Percentiles rank a stretch among this genome's conserved stretches.
phyloP scores from a whole-genome alignment of 1,140 invertebrate species.

The Megalonaias nervosa region DNA sequence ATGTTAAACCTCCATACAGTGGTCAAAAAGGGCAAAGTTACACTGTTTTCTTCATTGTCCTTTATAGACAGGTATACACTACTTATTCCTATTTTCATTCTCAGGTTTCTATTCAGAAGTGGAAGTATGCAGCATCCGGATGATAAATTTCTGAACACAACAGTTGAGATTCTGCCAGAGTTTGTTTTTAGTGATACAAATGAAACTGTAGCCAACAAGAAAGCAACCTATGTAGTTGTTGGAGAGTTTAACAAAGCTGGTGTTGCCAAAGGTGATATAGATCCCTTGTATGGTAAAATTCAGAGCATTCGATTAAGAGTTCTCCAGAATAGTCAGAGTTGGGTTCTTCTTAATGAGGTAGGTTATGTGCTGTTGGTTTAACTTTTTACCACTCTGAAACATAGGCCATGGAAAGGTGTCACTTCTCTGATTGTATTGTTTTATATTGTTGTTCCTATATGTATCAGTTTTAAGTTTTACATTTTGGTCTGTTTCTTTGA shows the following conservation, averaged over 20 bases:
- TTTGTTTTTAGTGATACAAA: constrained; percentile 4
- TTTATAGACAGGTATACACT: constrained; percentile 21
- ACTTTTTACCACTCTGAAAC: too few species aligned
- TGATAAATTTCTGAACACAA: constrained; percentile 92
- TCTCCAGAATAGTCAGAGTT: constrained; percentile 49
- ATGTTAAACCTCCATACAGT: too few species aligned
- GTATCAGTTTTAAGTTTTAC: too few species aligned
- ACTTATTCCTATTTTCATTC: constrained; percentile 43
- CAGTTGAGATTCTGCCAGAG: constrained; percentile 82
- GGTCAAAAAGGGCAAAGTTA: neutral
- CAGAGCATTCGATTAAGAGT: constrained; percentile 46
- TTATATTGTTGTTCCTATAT: too few species aligned
- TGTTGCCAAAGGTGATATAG: constrained; percentile 44
- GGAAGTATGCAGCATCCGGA: constrained; percentile 93
- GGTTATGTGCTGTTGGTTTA: constrained; percentile 5
- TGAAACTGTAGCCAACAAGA: constrained; percentile 1
- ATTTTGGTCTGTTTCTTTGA: too few species aligned
- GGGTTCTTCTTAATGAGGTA: constrained; percentile 67
- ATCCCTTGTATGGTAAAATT: constrained; percentile 40
- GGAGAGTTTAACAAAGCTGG: constrained; percentile 55
- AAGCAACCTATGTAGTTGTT: constrained; percentile 24
- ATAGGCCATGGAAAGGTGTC: too few species aligned
- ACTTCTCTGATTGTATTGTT: too few species aligned
- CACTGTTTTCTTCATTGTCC: neutral
- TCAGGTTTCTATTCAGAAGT: constrained; percentile 89